A percentile compares a stretch with the other conserved stretches of the same genome.
Conservation (phyloP, 2,113 vertebrate genomes). For the Pao palembangensis region DNA sequence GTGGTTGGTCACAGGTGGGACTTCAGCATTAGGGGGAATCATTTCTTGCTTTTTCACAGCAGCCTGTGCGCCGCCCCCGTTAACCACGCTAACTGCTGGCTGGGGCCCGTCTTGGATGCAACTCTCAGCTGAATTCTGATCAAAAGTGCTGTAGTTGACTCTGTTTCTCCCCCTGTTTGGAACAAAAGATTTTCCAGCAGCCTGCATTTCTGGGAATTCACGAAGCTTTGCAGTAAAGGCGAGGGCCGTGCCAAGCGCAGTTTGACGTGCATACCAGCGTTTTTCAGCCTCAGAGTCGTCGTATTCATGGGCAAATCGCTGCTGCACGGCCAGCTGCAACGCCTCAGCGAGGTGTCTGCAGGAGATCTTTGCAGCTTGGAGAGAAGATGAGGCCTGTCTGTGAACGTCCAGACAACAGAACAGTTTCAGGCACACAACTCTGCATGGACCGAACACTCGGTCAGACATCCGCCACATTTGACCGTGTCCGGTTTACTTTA, state of each 20-base stretch:
- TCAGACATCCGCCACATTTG: no score
- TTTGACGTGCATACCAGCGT: slow-evolving; percentile 1
- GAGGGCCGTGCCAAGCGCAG: background rate
- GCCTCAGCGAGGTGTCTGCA: slow-evolving; percentile 72
- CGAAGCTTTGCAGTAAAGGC: background rate
- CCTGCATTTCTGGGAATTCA: background rate
- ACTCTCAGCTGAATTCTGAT: slow-evolving; percentile 4
- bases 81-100: no score
- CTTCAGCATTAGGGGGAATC: background rate
- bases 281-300: slow-evolving; percentile 57
- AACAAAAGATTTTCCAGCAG: slow-evolving; percentile 28
- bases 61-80: background rate
- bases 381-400: slow-evolving; percentile 60
- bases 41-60: background rate
- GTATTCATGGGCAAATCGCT: slow-evolving; percentile 79
- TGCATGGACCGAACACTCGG: no score
- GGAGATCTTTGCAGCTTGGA: slow-evolving; percentile 57
- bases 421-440: background rate
- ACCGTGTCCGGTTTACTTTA: background rate
- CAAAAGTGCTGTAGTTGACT: background rate
- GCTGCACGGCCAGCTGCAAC: slow-evolving; percentile 79
- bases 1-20: background rate
- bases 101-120: no score
- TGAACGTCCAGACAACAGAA: slow-evolving; percentile 13
- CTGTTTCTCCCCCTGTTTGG: slow-evolving; percentile 30